Percentiles rank a stretch among this genome's conserved stretches.
phyloP scores from a whole-genome alignment of 2,113 vertebrate genomes.

The Hirundichthys speculiger region DNA sequence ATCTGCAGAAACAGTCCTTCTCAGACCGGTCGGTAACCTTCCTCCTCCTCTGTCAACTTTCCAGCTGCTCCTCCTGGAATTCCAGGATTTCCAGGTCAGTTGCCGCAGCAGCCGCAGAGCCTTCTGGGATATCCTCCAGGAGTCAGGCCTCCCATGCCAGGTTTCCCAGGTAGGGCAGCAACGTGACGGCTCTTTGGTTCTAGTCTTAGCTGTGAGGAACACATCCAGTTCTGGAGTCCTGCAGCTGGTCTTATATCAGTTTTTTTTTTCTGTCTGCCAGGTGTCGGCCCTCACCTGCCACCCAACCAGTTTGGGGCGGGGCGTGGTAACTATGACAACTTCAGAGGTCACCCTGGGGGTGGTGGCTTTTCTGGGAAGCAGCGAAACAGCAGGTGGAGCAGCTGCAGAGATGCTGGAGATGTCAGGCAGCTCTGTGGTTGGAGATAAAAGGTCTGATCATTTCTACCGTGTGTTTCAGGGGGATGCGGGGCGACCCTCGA shows the following conservation, averaged over 20 bases:
- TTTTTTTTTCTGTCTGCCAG: slow-evolving; percentile 22
- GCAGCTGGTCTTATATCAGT: background rate
- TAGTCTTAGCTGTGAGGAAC: too few species aligned
- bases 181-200: background rate
- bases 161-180: slow-evolving; percentile 55
- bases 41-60: background rate
- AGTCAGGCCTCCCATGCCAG: slow-evolving; percentile 78
- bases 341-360: slow-evolving; percentile 82
- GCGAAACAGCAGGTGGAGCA: slow-evolving; percentile 79
- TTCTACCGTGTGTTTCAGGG: slow-evolving; percentile 75
- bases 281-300: slow-evolving; percentile 82
- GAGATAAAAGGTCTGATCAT: too few species aligned
- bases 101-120: slow-evolving; percentile 72
- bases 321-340: slow-evolving; percentile 88
- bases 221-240: background rate
- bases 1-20: too few species aligned
- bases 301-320: slow-evolving; percentile 86
- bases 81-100: slow-evolving; percentile 62
- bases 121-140: slow-evolving; percentile 81
- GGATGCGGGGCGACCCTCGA: slow-evolving; percentile 87
- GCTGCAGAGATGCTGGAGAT: fast-evolving
- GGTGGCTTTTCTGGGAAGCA: slow-evolving; percentile 83
- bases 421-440: too few species aligned
- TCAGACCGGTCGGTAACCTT: too few species aligned
- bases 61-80: slow-evolving; percentile 75